Evolutionary conservation across 2,888 invertebrate genomes (phyloP).

Genomic region (Coleophora flavipennella): DNA sequence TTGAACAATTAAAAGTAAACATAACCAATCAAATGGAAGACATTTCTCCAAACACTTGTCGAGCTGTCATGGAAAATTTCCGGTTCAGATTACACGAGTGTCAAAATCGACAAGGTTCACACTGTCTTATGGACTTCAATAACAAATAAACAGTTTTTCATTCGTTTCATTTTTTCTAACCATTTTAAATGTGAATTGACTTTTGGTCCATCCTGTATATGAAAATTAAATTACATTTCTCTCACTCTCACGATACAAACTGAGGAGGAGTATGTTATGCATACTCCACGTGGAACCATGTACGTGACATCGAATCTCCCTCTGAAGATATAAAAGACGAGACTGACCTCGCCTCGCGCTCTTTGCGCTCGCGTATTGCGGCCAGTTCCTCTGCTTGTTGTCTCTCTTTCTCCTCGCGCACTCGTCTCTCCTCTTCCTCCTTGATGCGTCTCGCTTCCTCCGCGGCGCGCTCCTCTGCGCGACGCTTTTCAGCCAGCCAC

Average conservation of each 20-base stretch:
- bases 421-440: constrained; percentile 75
- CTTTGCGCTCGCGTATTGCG: constrained; percentile 68
- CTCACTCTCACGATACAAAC: too few species aligned
- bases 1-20: constrained; percentile 13
- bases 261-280: too few species aligned
- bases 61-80: constrained; percentile 14
- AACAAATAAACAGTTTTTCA: constrained; percentile 3
- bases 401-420: constrained; percentile 69
- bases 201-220: too few species aligned
- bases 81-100: constrained; percentile 10
- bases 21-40: not conserved
- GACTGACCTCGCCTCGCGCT: constrained; percentile 46
- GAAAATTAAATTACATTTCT: too few species aligned
- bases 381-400: constrained; percentile 68
- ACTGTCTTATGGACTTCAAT: constrained; percentile 2
- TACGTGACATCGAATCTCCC: too few species aligned
- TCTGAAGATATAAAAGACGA: too few species aligned
- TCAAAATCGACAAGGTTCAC: constrained; percentile 9
- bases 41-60: constrained; percentile 8
- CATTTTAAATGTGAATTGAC: too few species aligned
- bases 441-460: constrained; percentile 75
- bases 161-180: too few species aligned
- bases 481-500: constrained; percentile 81
- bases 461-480: constrained; percentile 77
- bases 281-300: too few species aligned